phyloP scores from a whole-genome alignment of 1,140 invertebrate genomes.

The Oryctes rhinoceros region DNA sequence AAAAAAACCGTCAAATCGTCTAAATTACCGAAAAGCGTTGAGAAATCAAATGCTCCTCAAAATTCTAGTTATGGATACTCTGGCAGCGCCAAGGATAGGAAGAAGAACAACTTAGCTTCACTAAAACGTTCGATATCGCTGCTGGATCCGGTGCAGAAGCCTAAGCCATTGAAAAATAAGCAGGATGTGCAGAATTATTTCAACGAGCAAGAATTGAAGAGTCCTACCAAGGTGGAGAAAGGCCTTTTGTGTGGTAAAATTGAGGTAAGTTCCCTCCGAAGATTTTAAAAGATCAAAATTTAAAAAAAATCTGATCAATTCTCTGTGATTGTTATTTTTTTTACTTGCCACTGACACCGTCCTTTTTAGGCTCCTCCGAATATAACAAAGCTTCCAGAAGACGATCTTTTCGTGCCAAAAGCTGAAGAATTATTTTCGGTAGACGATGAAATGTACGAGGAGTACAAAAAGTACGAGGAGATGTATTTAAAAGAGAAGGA shows the following conservation, averaged over 20 bases:
- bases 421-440: slow-evolving; percentile 54
- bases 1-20: slow-evolving; percentile 44
- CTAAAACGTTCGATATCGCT: slow-evolving; percentile 50
- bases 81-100: slow-evolving; percentile 37
- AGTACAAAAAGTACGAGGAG: slow-evolving; percentile 63
- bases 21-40: neutral
- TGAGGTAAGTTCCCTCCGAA: neutral
- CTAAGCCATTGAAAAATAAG: slow-evolving; percentile 51
- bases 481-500: slow-evolving; percentile 61
- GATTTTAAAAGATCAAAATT: no score
- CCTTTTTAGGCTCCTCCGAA: neutral
- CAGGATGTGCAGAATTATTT: slow-evolving; percentile 52
- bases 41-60: slow-evolving; percentile 43
- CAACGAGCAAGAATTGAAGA: slow-evolving; percentile 44
- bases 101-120: slow-evolving; percentile 47
- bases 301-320: no score
- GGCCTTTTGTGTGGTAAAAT: neutral
- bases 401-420: slow-evolving; percentile 41
- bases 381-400: neutral
- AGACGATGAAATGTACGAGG: slow-evolving; percentile 61
- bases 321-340: no score
- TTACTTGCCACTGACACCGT: no score
- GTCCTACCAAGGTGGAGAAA: slow-evolving; percentile 31
- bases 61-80: slow-evolving; percentile 44
- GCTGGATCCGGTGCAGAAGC: slow-evolving; percentile 48